These are phyloP conservation scores for Muscicapa comitata DNA, from an alignment of 2,797 vertebrate species.

Conservation along the genomic window DNA sequence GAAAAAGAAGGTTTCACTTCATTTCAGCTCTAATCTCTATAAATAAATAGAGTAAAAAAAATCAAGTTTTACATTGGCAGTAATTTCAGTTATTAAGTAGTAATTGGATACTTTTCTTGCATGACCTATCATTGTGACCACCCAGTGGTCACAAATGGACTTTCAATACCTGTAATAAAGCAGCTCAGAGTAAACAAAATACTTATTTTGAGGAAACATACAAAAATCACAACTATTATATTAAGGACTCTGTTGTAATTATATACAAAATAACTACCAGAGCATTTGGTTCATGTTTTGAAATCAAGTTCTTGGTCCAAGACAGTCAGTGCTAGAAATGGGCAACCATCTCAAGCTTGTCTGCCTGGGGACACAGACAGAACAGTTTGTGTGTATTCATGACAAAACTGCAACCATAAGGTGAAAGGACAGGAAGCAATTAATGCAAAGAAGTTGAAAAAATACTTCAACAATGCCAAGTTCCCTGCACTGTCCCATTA, in stretches of 20 bases:
- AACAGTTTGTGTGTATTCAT: background rate
- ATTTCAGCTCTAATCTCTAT: background rate
- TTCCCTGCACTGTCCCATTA: background rate
- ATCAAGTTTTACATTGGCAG: background rate
- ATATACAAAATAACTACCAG: background rate
- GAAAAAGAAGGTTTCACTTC: background rate
- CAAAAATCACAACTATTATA: background rate
- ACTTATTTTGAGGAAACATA: background rate
- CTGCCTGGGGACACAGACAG: background rate
- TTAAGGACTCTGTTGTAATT: background rate
- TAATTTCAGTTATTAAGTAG: background rate
- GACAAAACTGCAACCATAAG: background rate
- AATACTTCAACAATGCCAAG: rapidly evolving
- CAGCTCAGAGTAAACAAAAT: background rate
- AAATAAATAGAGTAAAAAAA: background rate
- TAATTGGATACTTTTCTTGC: background rate
- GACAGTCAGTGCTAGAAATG: background rate
- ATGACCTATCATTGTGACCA: background rate
- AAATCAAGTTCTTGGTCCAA: background rate
- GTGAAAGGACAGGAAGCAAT: background rate
- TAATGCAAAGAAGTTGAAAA: background rate
- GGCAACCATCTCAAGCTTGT: background rate
- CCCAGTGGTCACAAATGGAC: background rate
- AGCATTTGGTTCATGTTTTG: background rate
- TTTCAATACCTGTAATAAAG: background rate